A percentile compares a stretch with the other conserved stretches of the same genome.
Conservation (phyloP, 2,113 vertebrate species). For the Aplodontia rufa region DNA sequence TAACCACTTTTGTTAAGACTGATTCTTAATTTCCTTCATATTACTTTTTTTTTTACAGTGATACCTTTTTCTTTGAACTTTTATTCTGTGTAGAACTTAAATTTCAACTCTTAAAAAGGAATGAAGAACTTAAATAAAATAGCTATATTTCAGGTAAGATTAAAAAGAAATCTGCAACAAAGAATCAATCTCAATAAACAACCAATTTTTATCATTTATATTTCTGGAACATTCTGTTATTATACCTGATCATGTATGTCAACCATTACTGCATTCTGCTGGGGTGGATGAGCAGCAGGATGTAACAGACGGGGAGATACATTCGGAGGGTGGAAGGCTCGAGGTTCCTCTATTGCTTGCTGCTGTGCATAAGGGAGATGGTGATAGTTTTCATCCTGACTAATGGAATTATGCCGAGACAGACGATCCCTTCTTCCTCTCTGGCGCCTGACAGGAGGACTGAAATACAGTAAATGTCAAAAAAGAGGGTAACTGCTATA, state of each 20-base stretch:
- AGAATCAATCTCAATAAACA: not conserved
- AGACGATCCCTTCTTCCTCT: slow-evolving; percentile 94
- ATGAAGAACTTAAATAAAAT: not conserved
- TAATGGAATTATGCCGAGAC: slow-evolving; percentile 90
- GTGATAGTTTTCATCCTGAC: slow-evolving; percentile 95
- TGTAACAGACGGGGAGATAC: slow-evolving; percentile 95
- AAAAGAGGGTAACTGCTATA: slow-evolving; percentile 28
- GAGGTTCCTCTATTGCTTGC: slow-evolving; percentile 93
- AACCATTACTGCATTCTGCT: slow-evolving; percentile 94
- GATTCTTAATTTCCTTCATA: not conserved
- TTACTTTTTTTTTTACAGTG: not conserved
- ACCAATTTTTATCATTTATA: not conserved
- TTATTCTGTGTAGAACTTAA: not conserved
- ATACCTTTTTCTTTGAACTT: not conserved
- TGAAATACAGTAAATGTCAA: slow-evolving; percentile 79
- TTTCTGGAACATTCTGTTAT: not conserved
- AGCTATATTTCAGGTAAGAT: slow-evolving; percentile 13
- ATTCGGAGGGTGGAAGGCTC: slow-evolving; percentile 95
- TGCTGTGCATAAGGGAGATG: slow-evolving; percentile 93
- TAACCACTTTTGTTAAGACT: not conserved
- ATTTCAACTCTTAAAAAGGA: not conserved
- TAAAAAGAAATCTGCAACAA: slow-evolving; percentile 32
- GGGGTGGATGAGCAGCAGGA: slow-evolving; percentile 93
- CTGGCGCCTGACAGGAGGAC: slow-evolving; percentile 95
- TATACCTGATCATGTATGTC: slow-evolving; percentile 96